Evolutionary conservation across 1,140 invertebrate genomes (phyloP).

Genomic region (Drosophila mauritiana): DNA sequence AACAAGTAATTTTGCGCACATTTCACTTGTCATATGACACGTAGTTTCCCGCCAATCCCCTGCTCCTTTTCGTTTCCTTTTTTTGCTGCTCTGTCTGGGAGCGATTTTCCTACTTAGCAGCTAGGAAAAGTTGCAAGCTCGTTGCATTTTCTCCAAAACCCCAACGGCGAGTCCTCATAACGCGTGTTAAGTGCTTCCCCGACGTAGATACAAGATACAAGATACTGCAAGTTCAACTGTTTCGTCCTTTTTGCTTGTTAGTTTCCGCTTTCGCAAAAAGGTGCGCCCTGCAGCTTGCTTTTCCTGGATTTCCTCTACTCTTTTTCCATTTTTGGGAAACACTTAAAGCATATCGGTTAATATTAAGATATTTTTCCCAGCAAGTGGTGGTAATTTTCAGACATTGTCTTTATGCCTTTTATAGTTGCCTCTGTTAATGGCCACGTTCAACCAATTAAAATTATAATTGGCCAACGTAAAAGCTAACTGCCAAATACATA

Average conservation of each 20-base stretch:
- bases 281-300: conserved; percentile 42
- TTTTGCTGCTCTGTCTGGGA: conserved; percentile 51
- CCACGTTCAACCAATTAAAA: conserved; percentile 73
- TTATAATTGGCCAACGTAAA: conserved; percentile 60
- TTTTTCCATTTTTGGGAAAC: conserved; percentile 17
- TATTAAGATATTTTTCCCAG: conserved; percentile 46
- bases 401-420: conserved; percentile 69
- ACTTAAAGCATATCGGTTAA: conserved; percentile 40
- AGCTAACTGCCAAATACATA: conserved; percentile 39
- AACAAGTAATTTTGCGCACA: conserved; percentile 81
- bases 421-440: conserved; percentile 47
- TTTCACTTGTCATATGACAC: conserved; percentile 82
- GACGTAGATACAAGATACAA: conserved; percentile 49
- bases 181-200: conserved; percentile 64
- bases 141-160: conserved; percentile 29
- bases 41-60: conserved; percentile 45
- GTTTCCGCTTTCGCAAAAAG: conserved; percentile 56
- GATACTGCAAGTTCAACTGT: conserved; percentile 42
- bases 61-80: neutral
- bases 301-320: neutral
- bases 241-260: conserved; percentile 48
- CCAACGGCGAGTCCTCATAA: conserved; percentile 52
- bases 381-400: conserved; percentile 18
- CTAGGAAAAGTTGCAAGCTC: conserved; percentile 67
- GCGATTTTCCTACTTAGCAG: conserved; percentile 77